Base-by-base conservation (phyloP, 1,140 invertebrate genomes). In the Zaprionus nigranus region DNA sequence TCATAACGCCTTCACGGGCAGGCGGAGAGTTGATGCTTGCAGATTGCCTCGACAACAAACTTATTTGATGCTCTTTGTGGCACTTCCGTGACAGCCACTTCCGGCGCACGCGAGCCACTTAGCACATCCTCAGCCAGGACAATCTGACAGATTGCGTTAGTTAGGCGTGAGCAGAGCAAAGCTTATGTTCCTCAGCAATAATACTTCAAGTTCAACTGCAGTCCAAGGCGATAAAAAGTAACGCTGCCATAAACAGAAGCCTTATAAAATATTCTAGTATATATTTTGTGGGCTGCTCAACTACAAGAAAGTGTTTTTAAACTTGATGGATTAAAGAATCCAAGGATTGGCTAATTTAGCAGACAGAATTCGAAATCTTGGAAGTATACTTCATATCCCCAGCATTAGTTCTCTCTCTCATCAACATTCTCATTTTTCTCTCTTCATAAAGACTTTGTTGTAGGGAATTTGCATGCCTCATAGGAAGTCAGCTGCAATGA, bases 31-130 rank as follows among this genome's bases (percentile, higher is more conserved):
- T 78, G 75, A 76, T 78, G 67, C 75, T 60, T 67, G 79, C 61
- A 76, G 67, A 46, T 80, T 65, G 70, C 56, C 40, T 6, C 20
- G 67, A 28, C 54, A 40, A 67, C 60, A 34, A 80, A 78, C 73
- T 79, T 82, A 30, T 53, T 57, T 67, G 51, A 69, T 75, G 69
- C 82, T 79, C 77, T 78, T 87, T 83, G 84, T 71, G 73, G 67
- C 78, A 88, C 83, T 88, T 87, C 84, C 83, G 83, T 67, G 74
- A 78, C 79, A 68, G 64, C 60, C 75, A 68, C 68, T 85, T 87
- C 83, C 82, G 72, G 62, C 36, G 26, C 54, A 66, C 54, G 57
- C 58, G 15, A 62, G 85, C 85, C 83, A 84, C 67, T 78, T 80
- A 69, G 76, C 70, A 83, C 46, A 58, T 64, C 49, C 69, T 57